Percentiles rank a stretch among this genome's conserved stretches.
phyloP scores from a whole-genome alignment of 2,113 vertebrate species.

The Narcine bancroftii region DNA sequence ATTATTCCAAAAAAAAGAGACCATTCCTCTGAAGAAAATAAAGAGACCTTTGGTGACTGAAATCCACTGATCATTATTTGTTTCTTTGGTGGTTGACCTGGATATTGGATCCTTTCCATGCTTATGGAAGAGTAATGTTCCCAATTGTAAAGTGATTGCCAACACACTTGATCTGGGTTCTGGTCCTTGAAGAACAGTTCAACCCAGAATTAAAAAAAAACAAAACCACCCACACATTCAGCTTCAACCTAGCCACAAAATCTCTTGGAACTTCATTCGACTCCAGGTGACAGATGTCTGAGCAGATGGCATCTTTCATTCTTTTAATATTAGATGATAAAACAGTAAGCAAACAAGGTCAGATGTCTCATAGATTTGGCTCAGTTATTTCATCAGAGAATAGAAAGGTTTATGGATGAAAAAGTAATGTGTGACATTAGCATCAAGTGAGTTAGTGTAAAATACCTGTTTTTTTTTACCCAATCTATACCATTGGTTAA shows the following conservation, averaged over 20 bases:
- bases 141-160: not conserved
- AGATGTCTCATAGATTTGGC: conserved; percentile 26
- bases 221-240: not conserved
- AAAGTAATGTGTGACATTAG: not conserved
- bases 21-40: not conserved
- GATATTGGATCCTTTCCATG: not conserved
- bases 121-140: not conserved
- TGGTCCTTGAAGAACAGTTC: not conserved
- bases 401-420: not conserved
- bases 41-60: not conserved
- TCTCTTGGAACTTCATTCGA: conserved; percentile 19
- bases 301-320: conserved; percentile 30
- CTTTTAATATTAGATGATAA: conserved; percentile 27
- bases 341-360: conserved; percentile 31
- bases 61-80: not conserved
- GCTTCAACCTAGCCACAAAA: not conserved
- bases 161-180: not conserved
- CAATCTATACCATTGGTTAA: not conserved
- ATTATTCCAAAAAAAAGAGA: not conserved
- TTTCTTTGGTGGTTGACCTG: not conserved
- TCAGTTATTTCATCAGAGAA: not conserved
- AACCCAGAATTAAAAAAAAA: not conserved
- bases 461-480: not conserved
- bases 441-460: not conserved
- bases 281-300: conserved; percentile 29